These are phyloP conservation scores for Dastarcus helophoroides DNA, from an alignment of 2,888 invertebrate genomes.

Conservation along the genomic window DNA sequence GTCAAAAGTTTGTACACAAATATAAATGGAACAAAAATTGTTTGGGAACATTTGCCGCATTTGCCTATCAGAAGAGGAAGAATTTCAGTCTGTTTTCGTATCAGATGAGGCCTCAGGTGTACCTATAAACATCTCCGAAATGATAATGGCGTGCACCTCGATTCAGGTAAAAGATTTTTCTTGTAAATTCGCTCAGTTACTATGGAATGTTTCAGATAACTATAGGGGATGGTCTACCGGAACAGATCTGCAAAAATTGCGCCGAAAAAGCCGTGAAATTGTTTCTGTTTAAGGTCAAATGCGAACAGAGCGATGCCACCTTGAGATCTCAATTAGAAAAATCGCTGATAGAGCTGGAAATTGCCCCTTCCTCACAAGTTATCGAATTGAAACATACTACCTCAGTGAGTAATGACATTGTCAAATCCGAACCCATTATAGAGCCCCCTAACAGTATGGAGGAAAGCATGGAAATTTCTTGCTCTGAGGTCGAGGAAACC, in stretches of 20 bases:
- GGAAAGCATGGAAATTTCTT: too few relatives aligned
- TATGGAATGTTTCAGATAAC: slow-evolving; percentile 28
- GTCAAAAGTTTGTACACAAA: slow-evolving; percentile 24
- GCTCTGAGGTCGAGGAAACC: too few relatives aligned
- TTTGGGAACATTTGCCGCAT: slow-evolving; percentile 29
- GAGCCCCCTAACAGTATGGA: too few relatives aligned
- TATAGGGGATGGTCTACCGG: slow-evolving; percentile 47
- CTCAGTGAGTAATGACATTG: too few relatives aligned
- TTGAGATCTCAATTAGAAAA: slow-evolving; percentile 28
- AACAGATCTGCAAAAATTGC: slow-evolving; percentile 47
- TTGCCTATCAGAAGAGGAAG: slow-evolving; percentile 31
- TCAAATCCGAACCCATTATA: too few relatives aligned
- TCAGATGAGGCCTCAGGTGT: slow-evolving; percentile 25
- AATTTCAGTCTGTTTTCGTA: slow-evolving; percentile 33
- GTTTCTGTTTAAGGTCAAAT: slow-evolving; percentile 40
- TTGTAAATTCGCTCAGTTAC: neutral
- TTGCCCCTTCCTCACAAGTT: slow-evolving; percentile 3
- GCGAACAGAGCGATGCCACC: slow-evolving; percentile 36
- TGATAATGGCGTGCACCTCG: slow-evolving; percentile 33
- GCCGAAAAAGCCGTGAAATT: slow-evolving; percentile 39
- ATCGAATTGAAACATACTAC: too few relatives aligned
- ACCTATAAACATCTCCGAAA: slow-evolving; percentile 33
- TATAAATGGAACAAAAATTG: slow-evolving; percentile 25
- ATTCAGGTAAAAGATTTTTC: slow-evolving; percentile 28
- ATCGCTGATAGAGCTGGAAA: slow-evolving; percentile 15